These are phyloP conservation scores for Nephila pilipes DNA, from an alignment of 1,140 invertebrate species.

Conservation along the genomic window DNA sequence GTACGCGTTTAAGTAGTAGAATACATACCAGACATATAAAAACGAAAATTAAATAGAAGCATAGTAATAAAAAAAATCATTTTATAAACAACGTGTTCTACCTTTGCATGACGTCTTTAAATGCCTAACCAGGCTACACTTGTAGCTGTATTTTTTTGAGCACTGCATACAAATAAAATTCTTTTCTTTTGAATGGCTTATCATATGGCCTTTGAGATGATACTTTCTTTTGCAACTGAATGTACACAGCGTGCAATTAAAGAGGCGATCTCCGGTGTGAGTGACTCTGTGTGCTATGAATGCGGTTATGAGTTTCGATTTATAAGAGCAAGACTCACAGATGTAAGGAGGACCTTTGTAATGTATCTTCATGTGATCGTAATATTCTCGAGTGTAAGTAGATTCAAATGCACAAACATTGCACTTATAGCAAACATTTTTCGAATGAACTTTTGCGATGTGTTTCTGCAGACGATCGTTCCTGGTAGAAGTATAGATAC, in stretches of 20 bases:
- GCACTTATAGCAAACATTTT: constrained; percentile 23
- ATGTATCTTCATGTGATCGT: constrained; percentile 28
- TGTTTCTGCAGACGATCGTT: constrained; percentile 2
- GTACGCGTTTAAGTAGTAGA: too few relatives aligned
- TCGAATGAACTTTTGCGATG: background rate
- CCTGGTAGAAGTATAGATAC: background rate
- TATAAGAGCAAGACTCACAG: constrained; percentile 5
- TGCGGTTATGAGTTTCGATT: constrained; percentile 2
- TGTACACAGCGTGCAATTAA: background rate
- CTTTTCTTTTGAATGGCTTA: constrained; percentile 15
- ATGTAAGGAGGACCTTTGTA: constrained; percentile 16
- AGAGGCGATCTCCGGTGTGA: constrained; percentile 27
- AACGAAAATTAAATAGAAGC: too few relatives aligned
- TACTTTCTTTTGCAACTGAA: constrained; percentile 36
- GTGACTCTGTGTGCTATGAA: constrained; percentile 28
- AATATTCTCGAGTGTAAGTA: constrained; percentile 17
- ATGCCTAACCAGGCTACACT: constrained; percentile 30
- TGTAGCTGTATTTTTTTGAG: constrained; percentile 23
- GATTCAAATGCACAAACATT: background rate
- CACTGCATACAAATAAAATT: constrained; percentile 25
- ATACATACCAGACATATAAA: too few relatives aligned
- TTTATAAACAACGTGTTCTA: too few relatives aligned
- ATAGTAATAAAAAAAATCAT: too few relatives aligned
- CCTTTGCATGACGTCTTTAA: background rate
- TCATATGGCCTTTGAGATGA: constrained; percentile 53